A percentile compares a stretch with the other conserved stretches of the same genome.
Evolutionary conservation across 2,113 vertebrate species (phyloP).

Genomic region (Panthera uncia): DNA sequence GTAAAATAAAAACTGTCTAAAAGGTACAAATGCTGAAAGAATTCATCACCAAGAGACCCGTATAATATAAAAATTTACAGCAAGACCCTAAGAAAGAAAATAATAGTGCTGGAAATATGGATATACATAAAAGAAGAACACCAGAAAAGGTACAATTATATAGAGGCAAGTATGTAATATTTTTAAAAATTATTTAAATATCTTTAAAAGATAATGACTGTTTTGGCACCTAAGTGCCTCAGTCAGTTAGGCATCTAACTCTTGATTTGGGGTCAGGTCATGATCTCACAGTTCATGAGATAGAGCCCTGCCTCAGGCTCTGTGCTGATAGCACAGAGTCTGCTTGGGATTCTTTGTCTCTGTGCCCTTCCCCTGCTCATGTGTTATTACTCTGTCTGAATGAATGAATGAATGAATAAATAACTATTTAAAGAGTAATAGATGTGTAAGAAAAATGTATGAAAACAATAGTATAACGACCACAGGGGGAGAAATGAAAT

Average conservation of each 20-base stretch:
- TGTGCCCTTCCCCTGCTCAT: too few species aligned
- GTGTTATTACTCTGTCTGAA: too few species aligned
- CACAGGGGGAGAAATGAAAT: background rate
- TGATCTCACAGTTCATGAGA: too few species aligned
- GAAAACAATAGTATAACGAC: background rate
- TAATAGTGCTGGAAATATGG: background rate
- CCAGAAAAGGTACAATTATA: background rate
- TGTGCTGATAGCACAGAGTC: too few species aligned
- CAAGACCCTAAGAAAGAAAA: background rate
- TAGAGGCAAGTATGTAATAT: background rate
- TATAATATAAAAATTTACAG: background rate
- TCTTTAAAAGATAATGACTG: background rate
- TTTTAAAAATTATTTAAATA: background rate
- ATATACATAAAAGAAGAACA: background rate
- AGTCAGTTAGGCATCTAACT: too few species aligned
- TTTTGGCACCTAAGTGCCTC: too few species aligned
- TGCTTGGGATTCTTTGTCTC: too few species aligned
- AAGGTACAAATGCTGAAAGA: background rate
- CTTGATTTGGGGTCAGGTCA: too few species aligned
- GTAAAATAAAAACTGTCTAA: background rate
- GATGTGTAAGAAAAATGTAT: background rate
- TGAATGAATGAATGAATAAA: too few species aligned
- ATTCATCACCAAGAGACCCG: background rate
- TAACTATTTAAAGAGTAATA: background rate
- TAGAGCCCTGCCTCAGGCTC: too few species aligned